Conservation (phyloP, 2,888 invertebrate species). For the Lepidocyrtoides sp. region DNA sequence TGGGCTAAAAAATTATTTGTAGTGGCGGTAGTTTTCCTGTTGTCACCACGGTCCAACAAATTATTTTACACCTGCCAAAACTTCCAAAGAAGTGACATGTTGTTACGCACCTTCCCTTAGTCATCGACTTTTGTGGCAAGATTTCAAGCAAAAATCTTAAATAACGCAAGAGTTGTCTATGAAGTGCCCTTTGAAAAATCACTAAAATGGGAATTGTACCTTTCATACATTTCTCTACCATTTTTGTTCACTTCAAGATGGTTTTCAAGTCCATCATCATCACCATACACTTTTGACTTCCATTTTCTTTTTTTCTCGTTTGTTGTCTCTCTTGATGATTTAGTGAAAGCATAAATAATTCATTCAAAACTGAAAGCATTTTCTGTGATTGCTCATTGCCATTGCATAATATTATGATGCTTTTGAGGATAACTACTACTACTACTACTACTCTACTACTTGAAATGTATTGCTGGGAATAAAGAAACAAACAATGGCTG, state of each 20-base stretch:
- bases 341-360: slow-evolving; percentile 53
- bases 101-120: neutral
- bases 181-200: slow-evolving; percentile 71
- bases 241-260: neutral
- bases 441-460: neutral
- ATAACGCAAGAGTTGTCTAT: neutral
- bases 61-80: slow-evolving; percentile 76
- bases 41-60: slow-evolving; percentile 76
- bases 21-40: slow-evolving; percentile 6
- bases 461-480: neutral
- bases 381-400: slow-evolving; percentile 45
- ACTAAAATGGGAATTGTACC: slow-evolving; percentile 68
- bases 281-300: slow-evolving; percentile 26
- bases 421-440: neutral
- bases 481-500: neutral
- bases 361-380: slow-evolving; percentile 40
- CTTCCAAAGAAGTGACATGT: slow-evolving; percentile 59
- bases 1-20: slow-evolving; percentile 15
- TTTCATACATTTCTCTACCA: neutral
- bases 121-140: neutral
- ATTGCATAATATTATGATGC: neutral
- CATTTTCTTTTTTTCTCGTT: slow-evolving; percentile 22
- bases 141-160: neutral
- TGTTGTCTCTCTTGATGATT: slow-evolving; percentile 24
- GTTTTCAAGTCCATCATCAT: slow-evolving; percentile 4